Conservation (phyloP, 1,140 invertebrate species). For the Leptinotarsa lineolata region DNA sequence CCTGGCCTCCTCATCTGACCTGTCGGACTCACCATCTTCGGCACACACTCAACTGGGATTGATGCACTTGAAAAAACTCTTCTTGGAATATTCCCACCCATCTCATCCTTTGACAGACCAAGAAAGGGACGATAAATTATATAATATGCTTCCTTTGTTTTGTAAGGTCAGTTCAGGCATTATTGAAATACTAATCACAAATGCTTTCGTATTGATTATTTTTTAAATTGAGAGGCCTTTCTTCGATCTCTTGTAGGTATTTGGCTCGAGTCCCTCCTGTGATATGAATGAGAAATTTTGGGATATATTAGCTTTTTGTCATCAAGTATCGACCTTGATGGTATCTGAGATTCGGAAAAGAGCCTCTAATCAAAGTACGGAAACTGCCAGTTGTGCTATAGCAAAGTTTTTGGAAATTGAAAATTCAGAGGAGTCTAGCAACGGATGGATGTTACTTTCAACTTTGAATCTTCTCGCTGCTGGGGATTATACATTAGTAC, state of each 20-base stretch:
- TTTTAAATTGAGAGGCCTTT: too few relatives aligned
- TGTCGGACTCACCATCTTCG: slow-evolving; percentile 63
- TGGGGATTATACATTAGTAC: slow-evolving; percentile 77
- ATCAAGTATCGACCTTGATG: slow-evolving; percentile 93
- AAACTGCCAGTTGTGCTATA: slow-evolving; percentile 93
- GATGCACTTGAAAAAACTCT: slow-evolving; percentile 94
- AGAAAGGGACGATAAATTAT: slow-evolving; percentile 91
- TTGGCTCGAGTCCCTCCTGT: slow-evolving; percentile 83
- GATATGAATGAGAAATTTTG: slow-evolving; percentile 96
- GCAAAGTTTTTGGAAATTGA: slow-evolving; percentile 94
- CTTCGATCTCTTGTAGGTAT: slow-evolving; percentile 67
- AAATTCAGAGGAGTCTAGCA: slow-evolving; percentile 88
- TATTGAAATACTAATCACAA: too few relatives aligned
- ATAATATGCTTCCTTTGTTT: slow-evolving; percentile 97
- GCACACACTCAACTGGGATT: slow-evolving; percentile 86
- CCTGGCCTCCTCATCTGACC: slow-evolving; percentile 58
- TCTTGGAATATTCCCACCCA: slow-evolving; percentile 90
- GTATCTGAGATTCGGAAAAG: slow-evolving; percentile 91
- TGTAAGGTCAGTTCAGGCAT: slow-evolving; percentile 77
- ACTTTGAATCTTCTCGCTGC: slow-evolving; percentile 89
- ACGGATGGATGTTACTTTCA: slow-evolving; percentile 94
- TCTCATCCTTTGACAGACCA: slow-evolving; percentile 76
- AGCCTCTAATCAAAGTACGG: slow-evolving; percentile 94
- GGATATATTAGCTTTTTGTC: slow-evolving; percentile 90
- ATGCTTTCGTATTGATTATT: too few relatives aligned